Evolutionary conservation across 2,888 invertebrate species (phyloP), one percentile per base, ranked within the genome.

Genomic region (Zootermopsis nevadensis): DNA sequence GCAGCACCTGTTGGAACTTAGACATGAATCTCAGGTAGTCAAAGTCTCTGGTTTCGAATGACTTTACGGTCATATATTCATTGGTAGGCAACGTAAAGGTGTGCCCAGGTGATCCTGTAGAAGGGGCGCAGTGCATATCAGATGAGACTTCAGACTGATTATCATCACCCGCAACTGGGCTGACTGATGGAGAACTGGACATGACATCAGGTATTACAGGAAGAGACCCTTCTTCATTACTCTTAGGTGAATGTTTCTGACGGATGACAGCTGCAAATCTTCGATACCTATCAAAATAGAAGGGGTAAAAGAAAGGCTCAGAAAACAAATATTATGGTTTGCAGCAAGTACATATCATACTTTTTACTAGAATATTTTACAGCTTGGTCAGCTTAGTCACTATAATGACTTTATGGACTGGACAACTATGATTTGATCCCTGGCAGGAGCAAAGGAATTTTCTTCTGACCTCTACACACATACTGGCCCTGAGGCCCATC

Each of bases 1-100:
- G 42, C 19, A 30, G 79, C 79, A 79, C 79, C 79, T 79, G 66
- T 66, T 79, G 79, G 33, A 66, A 60, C 38, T 66, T 81, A n/a
- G 55, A 24, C 84, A 84, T 84, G 80, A 82, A 82, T 33, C 72
- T 80, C 80, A 84, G 72, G 76, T 84, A 84, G 12, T 81, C 81
- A 53, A 53, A 76, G 38, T 81, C 67, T 22, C 66, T 82, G 38
- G 66, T 24, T 30, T 82, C 76, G 8, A 38, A 80, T 12, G 55
- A n/a, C 12, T 24, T 60, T 31, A 79, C 27, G 0, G 77, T 66
- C 48, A 79, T 66, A 31, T 60, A 79, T 1, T 79, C 79, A 66
- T 79, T 79, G 7, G 48, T 27, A 7, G 38, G 12, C 27, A 79
- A 24, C 2, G 79, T n/a, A 42, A 74, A 74, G 24, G 74, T 24